Evolutionary conservation across 2,797 vertebrate species (phyloP).

Genomic region (Crocidura indochinensis): DNA sequence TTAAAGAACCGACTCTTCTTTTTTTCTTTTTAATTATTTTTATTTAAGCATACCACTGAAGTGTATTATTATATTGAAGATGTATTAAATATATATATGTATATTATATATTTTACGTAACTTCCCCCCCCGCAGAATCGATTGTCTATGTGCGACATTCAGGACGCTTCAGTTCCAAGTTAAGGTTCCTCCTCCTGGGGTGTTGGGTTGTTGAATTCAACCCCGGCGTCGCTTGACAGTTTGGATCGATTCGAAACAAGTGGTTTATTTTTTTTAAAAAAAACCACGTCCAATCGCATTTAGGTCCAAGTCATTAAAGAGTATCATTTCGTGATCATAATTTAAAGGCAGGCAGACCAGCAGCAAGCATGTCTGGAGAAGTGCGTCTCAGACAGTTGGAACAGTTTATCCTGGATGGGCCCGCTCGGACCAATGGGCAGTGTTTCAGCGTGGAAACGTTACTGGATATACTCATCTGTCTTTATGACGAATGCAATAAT

Average conservation of each 20-base stretch:
- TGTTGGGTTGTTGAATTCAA: conserved; percentile 86
- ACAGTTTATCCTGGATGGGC: conserved; percentile 97
- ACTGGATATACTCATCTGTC: conserved; percentile 98
- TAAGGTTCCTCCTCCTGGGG: conserved; percentile 63
- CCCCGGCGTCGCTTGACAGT: conserved; percentile 83
- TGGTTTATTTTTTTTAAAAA: conserved; percentile 84
- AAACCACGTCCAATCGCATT: conserved; percentile 80
- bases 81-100: conserved; percentile 62
- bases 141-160: conserved; percentile 77
- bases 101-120: conserved; percentile 76
- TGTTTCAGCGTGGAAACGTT: conserved; percentile 98
- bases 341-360: conserved; percentile 85
- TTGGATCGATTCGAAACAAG: conserved; percentile 81
- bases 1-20: conserved; percentile 78
- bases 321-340: conserved; percentile 72
- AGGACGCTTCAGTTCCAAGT: conserved; percentile 79
- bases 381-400: conserved; percentile 99
- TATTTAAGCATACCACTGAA: conserved; percentile 84
- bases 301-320: conserved; percentile 65
- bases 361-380: conserved; percentile 96
- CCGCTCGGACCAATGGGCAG: conserved; percentile 94
- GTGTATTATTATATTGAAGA: conserved; percentile 73
- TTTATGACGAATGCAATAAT: conserved; percentile 99
- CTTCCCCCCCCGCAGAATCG: conserved; percentile 57
- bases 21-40: conserved; percentile 83